These are phyloP conservation scores for Rhogogaster chlorosoma DNA, from an alignment of 2,888 invertebrate genomes.

Conservation along the genomic window DNA sequence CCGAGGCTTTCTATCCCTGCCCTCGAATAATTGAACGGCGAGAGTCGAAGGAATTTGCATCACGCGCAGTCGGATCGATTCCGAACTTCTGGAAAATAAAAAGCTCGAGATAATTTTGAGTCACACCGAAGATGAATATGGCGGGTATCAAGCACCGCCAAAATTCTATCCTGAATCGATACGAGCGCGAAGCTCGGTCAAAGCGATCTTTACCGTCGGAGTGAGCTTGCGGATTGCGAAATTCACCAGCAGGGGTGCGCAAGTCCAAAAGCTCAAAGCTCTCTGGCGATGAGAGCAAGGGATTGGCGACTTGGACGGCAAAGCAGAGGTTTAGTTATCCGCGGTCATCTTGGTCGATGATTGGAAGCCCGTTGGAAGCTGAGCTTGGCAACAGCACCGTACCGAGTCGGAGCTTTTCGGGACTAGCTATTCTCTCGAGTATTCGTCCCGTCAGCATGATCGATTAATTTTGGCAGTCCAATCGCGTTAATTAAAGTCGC, in stretches of 20 bases:
- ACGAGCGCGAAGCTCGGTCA: neutral
- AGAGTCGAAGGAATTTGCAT: constrained; percentile 12
- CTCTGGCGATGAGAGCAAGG: constrained; percentile 8
- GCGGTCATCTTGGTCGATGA: constrained; percentile 16
- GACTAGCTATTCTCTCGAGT: neutral
- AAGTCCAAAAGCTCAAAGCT: constrained; percentile 43
- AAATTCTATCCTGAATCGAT: neutral
- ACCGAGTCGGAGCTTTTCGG: neutral
- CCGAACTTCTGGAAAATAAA: neutral
- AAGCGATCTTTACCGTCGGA: constrained; percentile 2
- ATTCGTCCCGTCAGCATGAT: neutral
- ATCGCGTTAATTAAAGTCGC: constrained; percentile 14
- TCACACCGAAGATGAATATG: neutral
- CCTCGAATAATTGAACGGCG: neutral
- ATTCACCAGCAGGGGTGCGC: constrained; percentile 33
- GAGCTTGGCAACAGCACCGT: constrained; percentile 17
- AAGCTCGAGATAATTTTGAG: neutral
- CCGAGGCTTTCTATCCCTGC: neutral
- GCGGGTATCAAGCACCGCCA: neutral
- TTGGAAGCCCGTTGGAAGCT: neutral
- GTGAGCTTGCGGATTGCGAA: constrained; percentile 29
- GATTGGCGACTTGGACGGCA: constrained; percentile 25
- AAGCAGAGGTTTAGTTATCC: constrained; percentile 38
- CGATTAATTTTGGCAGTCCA: constrained; percentile 5
- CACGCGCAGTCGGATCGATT: neutral